Evolutionary conservation across 2,888 invertebrate genomes (phyloP), one percentile per base, ranked within the genome.

Genomic region (Thalpophila matura): DNA sequence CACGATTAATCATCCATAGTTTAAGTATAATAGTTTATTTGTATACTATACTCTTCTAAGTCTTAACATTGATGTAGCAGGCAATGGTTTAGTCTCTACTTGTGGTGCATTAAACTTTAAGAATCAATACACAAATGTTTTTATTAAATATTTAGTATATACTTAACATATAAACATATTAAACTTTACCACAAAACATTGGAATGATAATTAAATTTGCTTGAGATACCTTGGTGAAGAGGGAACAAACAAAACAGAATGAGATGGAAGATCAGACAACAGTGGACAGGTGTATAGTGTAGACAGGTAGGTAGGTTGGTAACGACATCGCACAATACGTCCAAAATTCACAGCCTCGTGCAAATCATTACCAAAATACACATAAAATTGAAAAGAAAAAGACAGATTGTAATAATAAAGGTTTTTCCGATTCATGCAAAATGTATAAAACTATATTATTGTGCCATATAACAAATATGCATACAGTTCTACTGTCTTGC

Each of bases 121-220:
- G 82, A 89, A 74, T 82, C 66, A 77, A 77, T 84, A 86, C 77
- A 79, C 79, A 58, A 75, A 72, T 37, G 54, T 59, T 85, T 46
- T 35, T 76, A 84, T 83, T 84, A 79, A 83, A 85, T 87, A 86
- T 79, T 84, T 82, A 79, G 74, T 78, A 79, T 83, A 79, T 82
- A 82, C 79, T 80, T 81, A 81, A 79, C 73, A 73, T 80, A 71
- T 71, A 74, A 79, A 77, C 61, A 75, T 79, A 80, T 76, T 81
- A 68, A 76, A 70, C 43, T 62, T 73, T 86, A 86, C 88, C 87
- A 89, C 82, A 85, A 85, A 79, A 84, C 81, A 85, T 82, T 83
- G 72, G 80, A 84, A 75, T 77, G 90, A 94, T 93, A 93, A 85
- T 92, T 94, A 94, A 95, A 95, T 94, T 94, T 95, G 94, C 94